phyloP scores from a whole-genome alignment of 2,888 invertebrate species.

The Sminthurinus aureus region DNA sequence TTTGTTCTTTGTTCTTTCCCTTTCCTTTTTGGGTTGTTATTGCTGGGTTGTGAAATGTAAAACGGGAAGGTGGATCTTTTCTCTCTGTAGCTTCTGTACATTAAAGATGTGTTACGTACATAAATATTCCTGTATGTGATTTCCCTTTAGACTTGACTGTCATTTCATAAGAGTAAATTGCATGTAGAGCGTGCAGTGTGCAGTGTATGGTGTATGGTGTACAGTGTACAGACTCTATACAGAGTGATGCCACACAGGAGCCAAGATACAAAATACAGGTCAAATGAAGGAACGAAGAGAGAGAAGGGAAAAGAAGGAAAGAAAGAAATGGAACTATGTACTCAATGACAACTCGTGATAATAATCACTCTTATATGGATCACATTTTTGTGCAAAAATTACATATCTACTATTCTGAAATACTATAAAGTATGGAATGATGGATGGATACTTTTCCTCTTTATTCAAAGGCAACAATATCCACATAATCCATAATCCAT shows the following conservation, averaged over 20 bases:
- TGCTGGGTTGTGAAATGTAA: neutral
- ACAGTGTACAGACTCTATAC: neutral
- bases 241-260: too few species aligned
- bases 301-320: too few species aligned
- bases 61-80: neutral
- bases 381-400: too few species aligned
- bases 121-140: neutral
- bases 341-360: too few species aligned
- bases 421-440: too few species aligned
- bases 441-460: too few species aligned
- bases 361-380: too few species aligned
- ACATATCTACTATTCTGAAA: too few species aligned
- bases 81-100: neutral
- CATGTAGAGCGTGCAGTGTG: neutral
- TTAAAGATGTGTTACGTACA: too few species aligned
- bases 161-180: constrained; percentile 9
- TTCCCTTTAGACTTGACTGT: constrained; percentile 25
- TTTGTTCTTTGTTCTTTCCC: neutral
- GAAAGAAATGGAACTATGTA: too few species aligned
- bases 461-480: too few species aligned
- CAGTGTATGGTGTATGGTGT: neutral
- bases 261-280: neutral
- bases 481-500: too few species aligned
- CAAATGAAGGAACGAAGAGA: neutral
- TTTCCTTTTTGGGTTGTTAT: neutral